Conservation (phyloP, 2,888 invertebrate species). For the Clusia tigrina region DNA sequence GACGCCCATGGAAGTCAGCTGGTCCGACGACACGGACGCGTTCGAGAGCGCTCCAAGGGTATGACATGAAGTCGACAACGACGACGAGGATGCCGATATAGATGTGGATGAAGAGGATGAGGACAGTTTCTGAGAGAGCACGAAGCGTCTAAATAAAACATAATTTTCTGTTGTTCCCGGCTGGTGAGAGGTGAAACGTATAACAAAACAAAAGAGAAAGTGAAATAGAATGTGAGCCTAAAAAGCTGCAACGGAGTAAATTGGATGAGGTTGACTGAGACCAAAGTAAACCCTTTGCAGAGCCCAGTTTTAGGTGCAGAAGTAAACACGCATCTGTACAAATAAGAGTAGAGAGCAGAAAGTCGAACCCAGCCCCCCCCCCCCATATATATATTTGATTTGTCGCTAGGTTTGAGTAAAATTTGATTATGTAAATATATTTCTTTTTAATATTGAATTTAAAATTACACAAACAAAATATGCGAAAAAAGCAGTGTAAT, state of each 20-base stretch:
- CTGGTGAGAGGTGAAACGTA: too few relatives aligned
- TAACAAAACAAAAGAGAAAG: too few relatives aligned
- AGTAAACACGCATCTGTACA: background rate
- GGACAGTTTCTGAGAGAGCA: constrained; percentile 62
- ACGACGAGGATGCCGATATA: constrained; percentile 16
- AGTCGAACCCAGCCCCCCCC: too few relatives aligned
- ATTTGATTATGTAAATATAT: constrained; percentile 25
- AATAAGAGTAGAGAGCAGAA: constrained; percentile 9
- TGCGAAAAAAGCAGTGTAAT: constrained; percentile 19
- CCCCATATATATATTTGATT: too few relatives aligned
- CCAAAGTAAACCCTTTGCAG: constrained; percentile 20
- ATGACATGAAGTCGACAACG: constrained; percentile 50
- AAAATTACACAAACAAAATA: constrained; percentile 17
- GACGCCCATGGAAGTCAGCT: constrained; percentile 65
- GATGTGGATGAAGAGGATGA: constrained; percentile 33
- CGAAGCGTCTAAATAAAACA: too few relatives aligned
- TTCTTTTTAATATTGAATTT: constrained; percentile 17
- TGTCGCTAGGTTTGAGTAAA: constrained; percentile 10
- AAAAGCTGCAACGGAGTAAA: too few relatives aligned
- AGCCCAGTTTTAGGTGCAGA: constrained; percentile 24
- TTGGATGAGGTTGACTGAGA: too few relatives aligned
- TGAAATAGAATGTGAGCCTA: too few relatives aligned
- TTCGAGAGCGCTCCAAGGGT: constrained; percentile 46
- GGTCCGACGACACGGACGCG: constrained; percentile 62
- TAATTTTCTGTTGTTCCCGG: too few relatives aligned